phyloP scores from a whole-genome alignment of 2,113 vertebrate species.

The Electrona antarctica region DNA sequence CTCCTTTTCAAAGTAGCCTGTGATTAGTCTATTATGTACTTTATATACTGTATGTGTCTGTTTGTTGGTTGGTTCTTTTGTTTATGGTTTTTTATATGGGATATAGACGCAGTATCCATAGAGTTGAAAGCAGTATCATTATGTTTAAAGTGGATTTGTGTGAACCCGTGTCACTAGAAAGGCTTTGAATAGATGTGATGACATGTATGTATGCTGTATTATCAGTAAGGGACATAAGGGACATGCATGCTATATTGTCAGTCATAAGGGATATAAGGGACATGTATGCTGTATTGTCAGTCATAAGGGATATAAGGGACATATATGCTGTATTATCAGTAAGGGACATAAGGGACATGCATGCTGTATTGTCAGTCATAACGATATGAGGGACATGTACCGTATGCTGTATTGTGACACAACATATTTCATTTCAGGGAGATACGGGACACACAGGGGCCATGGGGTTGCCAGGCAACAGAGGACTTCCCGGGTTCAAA shows the following conservation, averaged over 20 bases:
- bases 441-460: neutral
- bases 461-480: constrained; percentile 6
- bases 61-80: neutral
- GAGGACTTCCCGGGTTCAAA: neutral
- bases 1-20: neutral
- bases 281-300: neutral
- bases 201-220: no score
- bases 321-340: no score
- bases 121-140: no score
- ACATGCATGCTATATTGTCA: no score
- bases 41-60: neutral
- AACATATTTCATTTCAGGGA: neutral
- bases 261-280: no score
- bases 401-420: neutral
- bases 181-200: no score
- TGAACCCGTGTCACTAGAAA: no score
- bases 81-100: neutral
- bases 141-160: no score
- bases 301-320: neutral
- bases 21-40: neutral
- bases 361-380: neutral
- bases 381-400: neutral
- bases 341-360: no score
- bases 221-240: no score
- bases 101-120: no score